Evolutionary conservation across 2,113 vertebrate genomes (phyloP).

Genomic region (Crocuta crocuta): DNA sequence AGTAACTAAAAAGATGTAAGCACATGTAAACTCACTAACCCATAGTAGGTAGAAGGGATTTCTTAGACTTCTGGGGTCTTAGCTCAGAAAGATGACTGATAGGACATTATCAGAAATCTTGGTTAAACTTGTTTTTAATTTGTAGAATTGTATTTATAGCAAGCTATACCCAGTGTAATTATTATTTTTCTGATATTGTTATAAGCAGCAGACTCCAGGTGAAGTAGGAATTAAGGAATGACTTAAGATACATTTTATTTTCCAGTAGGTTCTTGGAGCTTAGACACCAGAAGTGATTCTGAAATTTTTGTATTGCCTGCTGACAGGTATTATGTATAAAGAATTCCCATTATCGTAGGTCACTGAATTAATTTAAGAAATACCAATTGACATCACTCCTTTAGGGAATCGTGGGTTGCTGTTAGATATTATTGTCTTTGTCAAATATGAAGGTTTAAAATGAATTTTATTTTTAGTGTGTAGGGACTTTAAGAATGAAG

Average conservation of each 20-base stretch:
- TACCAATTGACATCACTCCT: conserved; percentile 92
- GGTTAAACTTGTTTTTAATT: not conserved
- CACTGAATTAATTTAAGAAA: conserved; percentile 97
- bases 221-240: conserved; percentile 53
- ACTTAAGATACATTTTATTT: conserved; percentile 65
- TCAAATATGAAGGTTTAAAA: conserved; percentile 88
- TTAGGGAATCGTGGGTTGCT: conserved; percentile 83
- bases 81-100: conserved; percentile 5
- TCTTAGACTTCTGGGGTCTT: conserved; percentile 33
- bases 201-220: conserved; percentile 61
- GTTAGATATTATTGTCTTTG: conserved; percentile 87
- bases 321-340: conserved; percentile 89
- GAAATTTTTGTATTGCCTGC: conserved; percentile 82
- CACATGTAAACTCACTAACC: not conserved
- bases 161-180: not conserved
- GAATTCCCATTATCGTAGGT: conserved; percentile 94
- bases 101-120: conserved; percentile 24
- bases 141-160: conserved; percentile 43
- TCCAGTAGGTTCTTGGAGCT: conserved; percentile 77
- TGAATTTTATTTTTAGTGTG: conserved; percentile 73
- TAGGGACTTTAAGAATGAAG: conserved; percentile 65
- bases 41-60: conserved; percentile 52
- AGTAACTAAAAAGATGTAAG: conserved; percentile 45
- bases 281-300: conserved; percentile 78
- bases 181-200: conserved; percentile 57